Percentiles rank a stretch among this genome's conserved stretches.
Evolutionary conservation across 2,888 invertebrate genomes (phyloP).

Genomic region (Peribatodes rhomboidaria): DNA sequence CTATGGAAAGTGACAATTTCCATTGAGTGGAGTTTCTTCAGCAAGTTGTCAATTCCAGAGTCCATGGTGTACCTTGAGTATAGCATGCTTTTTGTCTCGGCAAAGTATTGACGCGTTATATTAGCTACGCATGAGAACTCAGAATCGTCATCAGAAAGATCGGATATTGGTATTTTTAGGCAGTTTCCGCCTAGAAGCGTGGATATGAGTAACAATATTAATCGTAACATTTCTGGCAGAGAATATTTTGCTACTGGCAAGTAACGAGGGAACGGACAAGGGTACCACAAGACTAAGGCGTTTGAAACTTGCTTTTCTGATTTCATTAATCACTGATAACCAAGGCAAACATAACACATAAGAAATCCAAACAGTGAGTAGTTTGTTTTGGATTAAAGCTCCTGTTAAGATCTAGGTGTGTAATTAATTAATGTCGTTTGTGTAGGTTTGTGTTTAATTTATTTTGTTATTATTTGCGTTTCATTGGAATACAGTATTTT

Average conservation of each 20-base stretch:
- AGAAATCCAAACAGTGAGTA: constrained; percentile 11
- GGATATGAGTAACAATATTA: constrained; percentile 29
- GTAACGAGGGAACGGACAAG: too few species aligned
- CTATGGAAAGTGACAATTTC: constrained; percentile 14
- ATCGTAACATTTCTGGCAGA: constrained; percentile 43
- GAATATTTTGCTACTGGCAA: constrained; percentile 10
- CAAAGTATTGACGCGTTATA: constrained; percentile 46
- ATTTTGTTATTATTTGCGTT: neutral
- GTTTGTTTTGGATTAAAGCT: neutral
- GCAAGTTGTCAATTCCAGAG: constrained; percentile 32
- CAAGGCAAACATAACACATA: constrained; percentile 21
- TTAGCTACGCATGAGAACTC: constrained; percentile 41
- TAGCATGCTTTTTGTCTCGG: constrained; percentile 34
- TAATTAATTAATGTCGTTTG: neutral
- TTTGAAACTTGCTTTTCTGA: neutral
- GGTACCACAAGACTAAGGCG: too few species aligned
- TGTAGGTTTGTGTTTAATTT: neutral
- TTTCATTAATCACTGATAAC: constrained; percentile 38
- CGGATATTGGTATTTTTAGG: neutral
- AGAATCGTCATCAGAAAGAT: neutral
- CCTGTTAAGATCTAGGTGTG: neutral
- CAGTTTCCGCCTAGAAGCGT: constrained; percentile 20
- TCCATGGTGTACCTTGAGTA: constrained; percentile 41
- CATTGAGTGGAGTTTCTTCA: constrained; percentile 45
- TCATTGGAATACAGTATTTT: neutral